Percentiles rank a stretch among this genome's conserved stretches.
Conservation (phyloP, 2,888 invertebrate species). For the Eristalis pertinax region DNA sequence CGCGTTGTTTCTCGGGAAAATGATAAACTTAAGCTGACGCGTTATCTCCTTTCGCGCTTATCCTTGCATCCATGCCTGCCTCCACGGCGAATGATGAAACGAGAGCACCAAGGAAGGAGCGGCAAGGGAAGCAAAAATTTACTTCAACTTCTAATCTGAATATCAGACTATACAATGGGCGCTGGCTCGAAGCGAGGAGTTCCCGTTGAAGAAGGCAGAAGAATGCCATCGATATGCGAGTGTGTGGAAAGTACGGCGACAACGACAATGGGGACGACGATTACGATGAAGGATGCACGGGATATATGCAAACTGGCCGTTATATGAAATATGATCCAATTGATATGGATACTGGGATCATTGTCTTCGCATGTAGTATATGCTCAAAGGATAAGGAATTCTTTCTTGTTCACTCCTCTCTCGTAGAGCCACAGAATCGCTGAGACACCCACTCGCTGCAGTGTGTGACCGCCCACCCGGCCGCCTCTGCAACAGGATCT, state of each 20-base stretch:
- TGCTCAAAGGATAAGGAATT: slow-evolving; percentile 30
- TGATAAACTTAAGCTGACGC: slow-evolving; percentile 68
- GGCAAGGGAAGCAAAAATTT: slow-evolving; percentile 19
- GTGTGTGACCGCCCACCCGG: neutral
- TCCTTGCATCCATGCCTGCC: neutral
- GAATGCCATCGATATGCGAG: neutral
- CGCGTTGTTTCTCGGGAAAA: slow-evolving; percentile 33
- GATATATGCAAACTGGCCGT: slow-evolving; percentile 67
- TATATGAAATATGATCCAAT: slow-evolving; percentile 72
- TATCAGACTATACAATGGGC: slow-evolving; percentile 48
- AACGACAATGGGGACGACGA: neutral
- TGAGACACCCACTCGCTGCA: slow-evolving; percentile 40
- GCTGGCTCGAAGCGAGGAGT: neutral
- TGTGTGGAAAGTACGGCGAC: neutral
- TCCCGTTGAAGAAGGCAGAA: slow-evolving; percentile 1
- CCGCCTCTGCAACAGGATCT: slow-evolving; percentile 58
- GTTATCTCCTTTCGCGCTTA: slow-evolving; percentile 52
- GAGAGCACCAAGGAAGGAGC: neutral
- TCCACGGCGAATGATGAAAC: neutral
- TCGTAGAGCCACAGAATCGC: slow-evolving; percentile 30
- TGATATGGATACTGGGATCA: slow-evolving; percentile 66
- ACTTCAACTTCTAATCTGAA: slow-evolving; percentile 68
- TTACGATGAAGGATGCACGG: slow-evolving; percentile 30
- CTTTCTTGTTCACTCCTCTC: neutral
- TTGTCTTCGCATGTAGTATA: slow-evolving; percentile 52